Base-by-base conservation (phyloP, 2,797 vertebrate genomes). In the Helarctos malayanus region DNA sequence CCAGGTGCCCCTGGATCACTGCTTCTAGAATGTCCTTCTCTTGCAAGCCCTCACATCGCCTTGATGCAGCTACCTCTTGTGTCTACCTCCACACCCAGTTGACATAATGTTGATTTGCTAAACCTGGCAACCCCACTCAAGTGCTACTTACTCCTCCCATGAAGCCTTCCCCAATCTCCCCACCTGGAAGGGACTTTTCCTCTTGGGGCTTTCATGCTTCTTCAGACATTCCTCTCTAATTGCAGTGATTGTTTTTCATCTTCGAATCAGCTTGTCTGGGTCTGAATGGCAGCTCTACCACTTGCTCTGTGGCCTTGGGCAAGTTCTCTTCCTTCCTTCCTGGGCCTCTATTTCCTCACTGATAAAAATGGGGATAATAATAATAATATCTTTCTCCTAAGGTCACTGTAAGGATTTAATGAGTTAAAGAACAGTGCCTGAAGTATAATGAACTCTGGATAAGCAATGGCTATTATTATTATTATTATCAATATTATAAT, bases 281-380 rank as follows among this genome's bases (percentile, higher is more conserved):
- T 61, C 81, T 59, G 7, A 75, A 52, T n/a, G 16, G 47, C 8
- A 54, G 63, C 27, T 78, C 47, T 73, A 35, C 18, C 8, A 79
- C 49, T 75, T 63, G 19, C 65, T 47, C 52, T 75, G 41, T 80
- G 47, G 5, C 73, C 49, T 63, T 13, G 14, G 23, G 29, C 38
- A 59, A 35, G 25, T 81, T 79, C 52, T n/a, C 93, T 63, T 13
- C 5, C 32, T 65, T 63, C 18, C 59, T 85, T 63, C 71, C 18
- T 83, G 41, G 88, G 38, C 49, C 41, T 95, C 80, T 56, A 1
- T 80, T 85, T 94, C 56, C 75, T 89, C 75, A 81, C 11, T 57
- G 71, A 65, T 75, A 79, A 95, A 91, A 93, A n/a, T 68, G 35
- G 12, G 29, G 29, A 12, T 91, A 54, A 88, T 49, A 18, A 71